Evolutionary conservation across 2,797 vertebrate genomes (phyloP).

Genomic region (Danio kyathit): DNA sequence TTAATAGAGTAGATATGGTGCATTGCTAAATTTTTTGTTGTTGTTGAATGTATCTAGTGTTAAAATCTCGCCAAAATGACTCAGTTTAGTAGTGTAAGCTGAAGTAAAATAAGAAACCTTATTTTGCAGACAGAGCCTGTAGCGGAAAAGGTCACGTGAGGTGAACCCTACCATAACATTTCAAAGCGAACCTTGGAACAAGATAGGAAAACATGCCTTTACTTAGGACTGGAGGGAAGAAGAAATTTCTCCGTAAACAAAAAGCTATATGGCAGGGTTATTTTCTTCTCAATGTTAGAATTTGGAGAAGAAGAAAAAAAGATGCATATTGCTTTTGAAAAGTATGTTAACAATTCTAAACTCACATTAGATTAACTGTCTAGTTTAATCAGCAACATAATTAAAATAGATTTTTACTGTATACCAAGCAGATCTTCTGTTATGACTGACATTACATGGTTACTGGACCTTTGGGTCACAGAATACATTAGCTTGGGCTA

Average conservation of each 20-base stretch:
- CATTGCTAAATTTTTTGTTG: neutral
- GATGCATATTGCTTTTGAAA: neutral
- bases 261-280: neutral
- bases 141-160: constrained; percentile 14
- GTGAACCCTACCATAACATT: constrained; percentile 43
- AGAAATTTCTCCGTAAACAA: neutral
- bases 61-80: neutral
- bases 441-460: neutral
- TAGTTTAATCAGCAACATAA: neutral
- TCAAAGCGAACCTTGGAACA: constrained; percentile 41
- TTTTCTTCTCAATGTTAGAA: neutral
- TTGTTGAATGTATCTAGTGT: neutral
- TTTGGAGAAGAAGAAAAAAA: neutral
- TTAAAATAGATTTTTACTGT: neutral
- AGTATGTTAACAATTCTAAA: neutral
- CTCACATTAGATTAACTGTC: neutral
- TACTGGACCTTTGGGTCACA: neutral
- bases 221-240: constrained; percentile 5
- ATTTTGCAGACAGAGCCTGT: constrained; percentile 17
- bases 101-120: constrained; percentile 26
- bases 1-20: constrained; percentile 50
- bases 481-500: neutral
- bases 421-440: no score
- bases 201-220: constrained; percentile 6
- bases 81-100: neutral